These are phyloP conservation scores for Thera obeliscata DNA, from an alignment of 2,888 invertebrate species.

Conservation along the genomic window DNA sequence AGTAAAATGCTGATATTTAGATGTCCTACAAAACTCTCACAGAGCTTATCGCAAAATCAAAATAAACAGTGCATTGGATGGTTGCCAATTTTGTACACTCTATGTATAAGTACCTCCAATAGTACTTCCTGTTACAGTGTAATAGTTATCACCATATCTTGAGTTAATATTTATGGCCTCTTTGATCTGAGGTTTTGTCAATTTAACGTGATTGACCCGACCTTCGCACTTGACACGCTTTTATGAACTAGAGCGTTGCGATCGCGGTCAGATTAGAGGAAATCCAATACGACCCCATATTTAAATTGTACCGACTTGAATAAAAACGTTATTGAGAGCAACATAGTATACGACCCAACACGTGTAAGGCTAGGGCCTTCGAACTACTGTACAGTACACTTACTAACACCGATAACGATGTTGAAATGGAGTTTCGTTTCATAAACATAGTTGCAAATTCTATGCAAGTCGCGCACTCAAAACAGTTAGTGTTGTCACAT, in stretches of 20 bases:
- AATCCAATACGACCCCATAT: constrained; percentile 22
- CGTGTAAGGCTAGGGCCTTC: no score
- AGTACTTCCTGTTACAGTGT: constrained; percentile 7
- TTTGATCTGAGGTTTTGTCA: background rate
- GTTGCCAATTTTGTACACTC: constrained; percentile 41
- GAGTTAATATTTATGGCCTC: background rate
- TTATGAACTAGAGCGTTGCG: constrained; percentile 8
- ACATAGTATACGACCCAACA: no score
- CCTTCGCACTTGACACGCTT: constrained; percentile 21
- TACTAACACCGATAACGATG: no score
- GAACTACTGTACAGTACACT: no score
- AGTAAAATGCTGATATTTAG: background rate
- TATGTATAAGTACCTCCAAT: background rate
- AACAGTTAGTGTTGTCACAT: background rate
- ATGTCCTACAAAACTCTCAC: background rate
- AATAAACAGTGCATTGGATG: constrained; percentile 48
- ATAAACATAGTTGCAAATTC: no score
- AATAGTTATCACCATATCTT: background rate
- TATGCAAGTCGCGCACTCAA: no score
- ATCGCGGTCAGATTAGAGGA: constrained; percentile 14
- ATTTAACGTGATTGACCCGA: constrained; percentile 10
- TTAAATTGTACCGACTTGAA: background rate
- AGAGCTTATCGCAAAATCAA: constrained; percentile 32
- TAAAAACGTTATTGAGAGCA: no score
- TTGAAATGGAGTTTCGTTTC: no score